phyloP scores from a whole-genome alignment of 2,888 invertebrate genomes.

The Trissoscelio sp. region DNA sequence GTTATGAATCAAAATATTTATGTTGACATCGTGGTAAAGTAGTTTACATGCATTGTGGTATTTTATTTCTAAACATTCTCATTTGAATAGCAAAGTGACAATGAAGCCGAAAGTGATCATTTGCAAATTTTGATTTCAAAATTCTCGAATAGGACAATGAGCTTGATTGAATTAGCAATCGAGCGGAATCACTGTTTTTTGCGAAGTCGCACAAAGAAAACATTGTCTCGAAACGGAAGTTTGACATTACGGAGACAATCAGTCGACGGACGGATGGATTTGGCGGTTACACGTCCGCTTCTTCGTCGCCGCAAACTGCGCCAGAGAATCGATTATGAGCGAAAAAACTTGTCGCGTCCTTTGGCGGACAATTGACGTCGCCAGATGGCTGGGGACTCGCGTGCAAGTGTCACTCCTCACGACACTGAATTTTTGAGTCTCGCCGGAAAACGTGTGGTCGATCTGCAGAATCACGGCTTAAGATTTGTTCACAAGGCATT shows the following conservation, averaged over 20 bases:
- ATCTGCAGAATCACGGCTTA: constrained; percentile 63
- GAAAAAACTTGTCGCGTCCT: constrained; percentile 77
- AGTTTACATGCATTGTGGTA: no score
- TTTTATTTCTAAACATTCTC: no score
- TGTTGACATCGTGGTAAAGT: no score
- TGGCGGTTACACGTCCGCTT: constrained; percentile 63
- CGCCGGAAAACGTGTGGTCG: constrained; percentile 74
- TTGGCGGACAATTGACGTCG: constrained; percentile 72
- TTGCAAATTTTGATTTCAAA: constrained; percentile 32
- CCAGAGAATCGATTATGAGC: constrained; percentile 64
- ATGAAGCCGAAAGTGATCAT: neutral
- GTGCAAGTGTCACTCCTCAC: constrained; percentile 74
- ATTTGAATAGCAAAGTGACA: no score
- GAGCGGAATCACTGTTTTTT: constrained; percentile 26
- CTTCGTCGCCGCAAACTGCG: constrained; percentile 61
- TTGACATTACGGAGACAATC: constrained; percentile 56
- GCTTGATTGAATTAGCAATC: constrained; percentile 41
- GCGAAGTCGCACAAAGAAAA: constrained; percentile 45
- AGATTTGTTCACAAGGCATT: constrained; percentile 68
- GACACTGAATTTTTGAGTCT: constrained; percentile 71
- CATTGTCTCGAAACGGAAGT: constrained; percentile 60
- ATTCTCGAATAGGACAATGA: constrained; percentile 12
- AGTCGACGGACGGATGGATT: constrained; percentile 54
- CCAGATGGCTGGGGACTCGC: constrained; percentile 72
- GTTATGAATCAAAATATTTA: no score